Base-by-base conservation (phyloP, 2,888 invertebrate genomes). In the Eilema sororculum region DNA sequence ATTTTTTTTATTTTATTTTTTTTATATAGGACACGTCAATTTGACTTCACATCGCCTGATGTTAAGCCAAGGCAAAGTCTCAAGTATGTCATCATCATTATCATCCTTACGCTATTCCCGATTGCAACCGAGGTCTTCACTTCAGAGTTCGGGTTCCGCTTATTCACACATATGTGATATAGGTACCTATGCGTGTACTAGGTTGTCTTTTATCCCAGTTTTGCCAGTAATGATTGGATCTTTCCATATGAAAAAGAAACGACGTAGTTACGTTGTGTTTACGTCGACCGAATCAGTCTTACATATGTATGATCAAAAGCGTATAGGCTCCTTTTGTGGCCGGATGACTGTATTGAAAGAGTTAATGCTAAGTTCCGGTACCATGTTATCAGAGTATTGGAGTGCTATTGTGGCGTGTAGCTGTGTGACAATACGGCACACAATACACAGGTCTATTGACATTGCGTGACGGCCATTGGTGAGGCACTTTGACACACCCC, bases 361-460 rank as follows among this genome's bases (percentile, higher is more conserved):
- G 70, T 77, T 76, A 68, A 72, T 76, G 52, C 69, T 59, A 41
- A 72, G 82, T 78, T 80, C 80, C 82, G 79, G 78, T 79, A 81
- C 78, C 84, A 81, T 88, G 82, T 84, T 87, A 88, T 86, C 84
- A 78, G 79, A 71, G 81, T 82, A 83, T 82, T 86, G 82, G 86
- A 83, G 82, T 84, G 84, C 84, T 85, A 89, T 90, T 89, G 88
- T 88, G 72, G 78, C 76, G 79, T 87, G 89, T 86, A 84, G 82
- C 90, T 89, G 90, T 89, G 87, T 90, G 83, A 86, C 88, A 85
- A 83, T 78, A 71, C 83, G 83, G 79, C 78, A 89, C 87, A 90
- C 89, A 91, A 82, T 81, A 74, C 72, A 70, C 74, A 74, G 84
- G 82, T 87, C 91, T 90, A 91, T 89, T 87, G 85, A 82, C 77